Evolutionary conservation across 2,797 vertebrate species (phyloP), one percentile per base, ranked within the genome.

Genomic region (Schizopygopsis pylzovi): DNA sequence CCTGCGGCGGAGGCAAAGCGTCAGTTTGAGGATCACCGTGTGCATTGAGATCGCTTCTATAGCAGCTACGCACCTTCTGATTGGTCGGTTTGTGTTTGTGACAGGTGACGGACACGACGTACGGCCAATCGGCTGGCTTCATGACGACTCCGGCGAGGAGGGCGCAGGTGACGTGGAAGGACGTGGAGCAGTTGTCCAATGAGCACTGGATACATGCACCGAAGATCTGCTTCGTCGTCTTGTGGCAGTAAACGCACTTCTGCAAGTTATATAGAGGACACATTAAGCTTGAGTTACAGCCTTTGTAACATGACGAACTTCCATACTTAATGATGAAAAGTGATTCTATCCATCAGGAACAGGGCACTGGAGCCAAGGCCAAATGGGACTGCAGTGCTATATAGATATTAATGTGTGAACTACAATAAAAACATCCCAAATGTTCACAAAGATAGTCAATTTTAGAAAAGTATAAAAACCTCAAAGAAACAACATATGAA

Each of bases 131-230:
- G 0, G 98, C 98, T 0, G 98, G 98, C 80, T 95, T 97, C 96
- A 99, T 97, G 86, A 96, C 92, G 3, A 99, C 97, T 0, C 98
- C 97, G 0, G 98, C 98, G 0, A 97, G 97, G 1, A 97, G 97
- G 0, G 97, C 98, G 0, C 98, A 99, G 81, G 98, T 99, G 83
- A 98, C 98, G 0, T 99, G 98, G 94, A 99, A 99, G 70, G 98
- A 99, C 0, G 97, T 99, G 93, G 98, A 97, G 81, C 98, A 99
- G 91, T 96, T 96, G 87, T 98, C 96, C 0, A 92, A 92, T 0
- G 98, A 98, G 85, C 98, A 99, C 92, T 99, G 98, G 90, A 99
- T 96, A 89, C 98, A 99, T 71, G 98, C 98, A 0, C 97, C 98
- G 0, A 93, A 94, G 84, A 96, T 95, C 81, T 91, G 95, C 91